Evolutionary conservation across 2,797 vertebrate genomes (phyloP), one percentile per base, ranked within the genome.

Genomic region (Pteronotus mesoamericanus): DNA sequence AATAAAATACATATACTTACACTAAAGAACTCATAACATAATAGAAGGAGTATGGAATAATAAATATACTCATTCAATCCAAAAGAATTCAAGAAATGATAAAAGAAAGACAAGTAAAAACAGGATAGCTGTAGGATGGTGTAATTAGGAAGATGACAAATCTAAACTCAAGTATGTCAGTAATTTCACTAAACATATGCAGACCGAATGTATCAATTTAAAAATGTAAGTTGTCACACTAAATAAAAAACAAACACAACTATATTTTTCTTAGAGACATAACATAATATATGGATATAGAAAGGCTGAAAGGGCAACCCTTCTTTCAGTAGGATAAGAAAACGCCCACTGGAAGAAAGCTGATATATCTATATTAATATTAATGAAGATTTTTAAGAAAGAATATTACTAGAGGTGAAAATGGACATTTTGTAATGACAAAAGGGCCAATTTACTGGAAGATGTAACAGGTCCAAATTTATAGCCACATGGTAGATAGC

Each of bases 381-480:
- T 77, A 92, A 79, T 57, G 59, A 53, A 91, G 24, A 78, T 10
- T 53, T 91, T 74, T 74, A 93, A 89, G 34, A 12, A 5, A 87
- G 39, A 94, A 57, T 85, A 68, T 53, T 85, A 37, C 5, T 85
- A 44, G 29, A 77, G 83, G 82, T 86, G 22, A 95, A 96, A 92
- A 66, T 29, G 6, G 44, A 71, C 18, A 75, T 55, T 53, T 59
- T 32, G 57, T 74, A 74, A 85, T 59, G 18, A 59, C 37, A 59
- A 75, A 89, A 94, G 53, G 3, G 3, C 26, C 18, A 32, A 32
- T 86, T 89, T 39, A 86, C 15, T 86, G 68, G 61, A 61, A 68
- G 61, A 93, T 74, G 12, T 37, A 72, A 39, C 8, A 80, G 75
- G 32, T 71, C 29, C 77, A 94, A 39, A 85, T 57, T 42, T 87